These are phyloP conservation scores for Mobula birostris DNA, from an alignment of 2,113 vertebrate genomes.

Conservation along the genomic window DNA sequence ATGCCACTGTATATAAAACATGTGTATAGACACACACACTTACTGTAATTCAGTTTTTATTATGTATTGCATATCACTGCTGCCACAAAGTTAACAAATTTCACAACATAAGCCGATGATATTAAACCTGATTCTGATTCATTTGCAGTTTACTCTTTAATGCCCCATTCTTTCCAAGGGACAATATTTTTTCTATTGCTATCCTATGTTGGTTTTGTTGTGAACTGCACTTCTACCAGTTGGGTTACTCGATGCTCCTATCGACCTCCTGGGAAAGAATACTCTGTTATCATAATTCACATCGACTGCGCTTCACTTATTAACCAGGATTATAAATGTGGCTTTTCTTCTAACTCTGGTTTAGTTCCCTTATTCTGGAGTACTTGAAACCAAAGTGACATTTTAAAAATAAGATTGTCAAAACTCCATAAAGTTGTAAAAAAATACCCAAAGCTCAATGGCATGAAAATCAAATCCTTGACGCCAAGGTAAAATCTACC, in stretches of 20 bases:
- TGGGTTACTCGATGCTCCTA: neutral
- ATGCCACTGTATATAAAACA: too few species aligned
- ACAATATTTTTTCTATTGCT: neutral
- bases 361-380: neutral
- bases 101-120: too few species aligned
- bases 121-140: too few species aligned
- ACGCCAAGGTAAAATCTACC: neutral
- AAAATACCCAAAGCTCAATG: neutral
- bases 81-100: too few species aligned
- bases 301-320: neutral
- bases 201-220: neutral
- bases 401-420: constrained; percentile 14
- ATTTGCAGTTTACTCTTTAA: neutral
- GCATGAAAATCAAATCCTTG: constrained; percentile 25
- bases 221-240: neutral
- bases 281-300: neutral
- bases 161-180: neutral
- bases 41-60: too few species aligned
- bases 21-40: too few species aligned
- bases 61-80: too few species aligned
- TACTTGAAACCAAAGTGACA: neutral
- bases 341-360: neutral
- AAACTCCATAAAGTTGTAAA: constrained; percentile 5
- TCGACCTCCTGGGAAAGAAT: neutral
- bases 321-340: neutral